Base-by-base conservation (phyloP, 2,797 vertebrate genomes). In the Chaetophractus vellerosus region DNA sequence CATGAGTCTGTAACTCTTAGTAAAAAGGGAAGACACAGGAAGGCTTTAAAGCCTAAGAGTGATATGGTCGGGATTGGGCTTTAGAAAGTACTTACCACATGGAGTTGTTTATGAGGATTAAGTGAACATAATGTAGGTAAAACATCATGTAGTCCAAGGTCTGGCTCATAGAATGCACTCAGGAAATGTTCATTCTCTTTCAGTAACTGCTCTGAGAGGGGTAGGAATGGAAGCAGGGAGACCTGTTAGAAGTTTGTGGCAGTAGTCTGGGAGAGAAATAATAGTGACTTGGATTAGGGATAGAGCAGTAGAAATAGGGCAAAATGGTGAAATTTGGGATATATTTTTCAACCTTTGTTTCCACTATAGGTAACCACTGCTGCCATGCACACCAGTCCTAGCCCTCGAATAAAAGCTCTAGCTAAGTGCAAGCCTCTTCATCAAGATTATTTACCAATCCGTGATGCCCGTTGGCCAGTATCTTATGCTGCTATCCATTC, bases 351-450 rank as follows among this genome's bases (percentile, higher is more conserved):
- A 26, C 87, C n/a, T 85, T 66, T 69, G 14, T 16, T 94, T 63
- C 80, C 74, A 50, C 61, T 78, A 0, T 93, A 99, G 99, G 97
- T 99, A 76, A 97, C 98, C 1, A 88, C 4, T 38, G 94, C 95
- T 1, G 98, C 99, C 26, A 97, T 76, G 85, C 92, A 95, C 82
- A 97, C 98, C 64, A 41, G 61, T 10, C 97, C 96, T 0, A 99
- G 97, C 9, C 9, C 97, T 92, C 98, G 98, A 3, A 95, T 97
- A 28, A 48, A 90, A 87, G 95, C 85, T 59, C 98, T 99, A 81
- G 98, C 99, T 0, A 83, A 36, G 33, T 95, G 98, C 1, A 99
- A 98, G 97, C 52, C 63, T 9, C 79, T 99, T 9, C 96, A 96
- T 33, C 19, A 93, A 1, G 95, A 98, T 2, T 99, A 98, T 38